Base-by-base conservation (phyloP, 2,888 invertebrate genomes). In the Drosophila recens region DNA sequence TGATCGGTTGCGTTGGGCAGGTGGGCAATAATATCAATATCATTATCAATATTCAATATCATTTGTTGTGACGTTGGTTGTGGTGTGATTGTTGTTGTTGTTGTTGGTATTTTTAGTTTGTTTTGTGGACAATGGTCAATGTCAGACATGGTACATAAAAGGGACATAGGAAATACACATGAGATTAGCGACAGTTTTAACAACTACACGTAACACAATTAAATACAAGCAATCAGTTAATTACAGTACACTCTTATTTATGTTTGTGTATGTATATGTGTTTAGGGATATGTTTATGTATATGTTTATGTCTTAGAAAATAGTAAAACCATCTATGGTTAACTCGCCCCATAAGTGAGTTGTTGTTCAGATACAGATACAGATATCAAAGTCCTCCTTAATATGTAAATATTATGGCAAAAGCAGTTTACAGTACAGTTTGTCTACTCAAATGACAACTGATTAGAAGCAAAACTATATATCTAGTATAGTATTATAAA, bases 141-240 rank as follows among this genome's bases (percentile, higher is more conserved):
- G 27, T 27, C 78, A 72, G 61, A 54, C 62, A 75, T 65, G 61
- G 76, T 64, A 75, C 75, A 87, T 81, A 81, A 46, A 86, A 76
- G 76, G 84, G 79, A 78, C 56, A 82, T 46, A 23, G 43, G 68
- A 80, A 77, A 78, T 75, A 80, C 57, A 82, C 49, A 61, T 70
- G 65, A 57, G 10, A 87, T 87, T 87, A 87, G 77, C 53, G 42
- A 82, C 85, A 69, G 38, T 51, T 49, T 45, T 33, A 8, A 74
- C 48, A 62, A 20, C 52, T 49, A 73, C 46, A 36, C 4, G n/a
- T 40, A 62, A 57, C 11, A 63, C 9, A 30, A 57, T 59, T 64
- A 53, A 52, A 52, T 36, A 64, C 43, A 72, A 36, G 40, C 33
- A 64, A 27, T 43, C 42, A 20, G 45, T 62, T 61, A 68, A 36